Base-by-base conservation (phyloP, 2,797 vertebrate genomes). In the Rhinichthys osculus region DNA sequence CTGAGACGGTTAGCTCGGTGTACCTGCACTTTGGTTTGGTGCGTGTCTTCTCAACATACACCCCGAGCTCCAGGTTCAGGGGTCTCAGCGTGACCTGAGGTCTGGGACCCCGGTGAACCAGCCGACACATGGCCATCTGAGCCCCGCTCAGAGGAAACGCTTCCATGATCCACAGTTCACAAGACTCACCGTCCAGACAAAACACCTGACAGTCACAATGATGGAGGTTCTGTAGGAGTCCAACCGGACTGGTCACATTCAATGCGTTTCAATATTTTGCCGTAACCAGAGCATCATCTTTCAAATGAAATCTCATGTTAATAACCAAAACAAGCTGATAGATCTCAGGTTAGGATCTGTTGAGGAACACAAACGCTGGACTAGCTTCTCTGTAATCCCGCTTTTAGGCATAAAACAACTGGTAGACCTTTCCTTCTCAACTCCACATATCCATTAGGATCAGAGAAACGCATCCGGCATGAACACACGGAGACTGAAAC, bases 21-120 rank as follows among this genome's bases (percentile, higher is more conserved):
- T 95, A 96, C 96, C 97, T 97, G 93, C 89, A 93, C 86, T 96
- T 95, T 83, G 92, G 93, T 90, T 93, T 94, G 66, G 67, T 88
- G 11, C 89, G 89, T 62, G 90, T 96, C 93, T 94, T 96, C 88
- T 96, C 94, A 85, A 95, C 93, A 0, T 91, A 94, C 21, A 94
- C 85, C 89, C 95, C 93, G 1, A 97, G 94, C 93, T 96, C 97
- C 91, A 94, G 67, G 50, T 92, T 91, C 80, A 95, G 87, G 0
- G 96, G 96, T 88, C 92, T 94, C 9, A 96, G 92, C 67, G 94
- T 90, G 1, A 94, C 94, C 52, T 70, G 89, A 1, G 96, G 95
- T 77, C 95, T 91, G 5, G 96, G 93, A 19, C 96, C 95, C 0
- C 79, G 92, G n/a, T 96, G 94, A 35, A 95, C 94, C 87, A 96